A percentile compares a stretch with the other conserved stretches of the same genome.
Conservation (phyloP, 2,113 vertebrate species). For the Labrus mixtus region DNA sequence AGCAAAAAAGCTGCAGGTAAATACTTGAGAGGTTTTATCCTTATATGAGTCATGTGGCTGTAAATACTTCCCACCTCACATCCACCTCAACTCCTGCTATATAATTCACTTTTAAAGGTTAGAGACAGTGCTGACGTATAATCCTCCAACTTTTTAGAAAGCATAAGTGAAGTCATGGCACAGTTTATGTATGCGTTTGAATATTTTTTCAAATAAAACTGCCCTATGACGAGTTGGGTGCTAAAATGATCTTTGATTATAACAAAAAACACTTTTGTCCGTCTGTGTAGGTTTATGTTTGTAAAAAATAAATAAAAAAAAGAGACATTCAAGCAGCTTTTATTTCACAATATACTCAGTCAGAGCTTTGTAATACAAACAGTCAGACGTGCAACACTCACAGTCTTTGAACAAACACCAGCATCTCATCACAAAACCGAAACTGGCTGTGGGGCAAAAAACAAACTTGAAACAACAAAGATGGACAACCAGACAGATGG, state of each 20-base stretch:
- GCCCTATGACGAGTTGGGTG: background rate
- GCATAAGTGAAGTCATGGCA: background rate
- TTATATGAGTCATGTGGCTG: conserved; percentile 72
- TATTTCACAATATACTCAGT: conserved; percentile 10
- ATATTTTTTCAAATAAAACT: conserved; percentile 2
- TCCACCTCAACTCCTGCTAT: conserved; percentile 44
- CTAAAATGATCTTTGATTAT: background rate
- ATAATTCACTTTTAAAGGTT: conserved; percentile 28
- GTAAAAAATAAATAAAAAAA: no score
- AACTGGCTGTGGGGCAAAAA: conserved; percentile 59
- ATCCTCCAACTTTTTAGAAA: conserved; percentile 25
- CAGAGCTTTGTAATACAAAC: conserved; percentile 28
- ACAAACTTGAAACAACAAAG: conserved; percentile 59
- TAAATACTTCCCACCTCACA: conserved; percentile 73
- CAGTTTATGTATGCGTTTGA: background rate
- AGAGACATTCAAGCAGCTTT: conserved; percentile 6
- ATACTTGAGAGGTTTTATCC: conserved; percentile 71
- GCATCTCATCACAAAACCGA: conserved; percentile 47
- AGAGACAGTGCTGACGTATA: conserved; percentile 1
- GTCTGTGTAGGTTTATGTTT: background rate
- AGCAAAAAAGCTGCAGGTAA: conserved; percentile 78
- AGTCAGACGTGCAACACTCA: conserved; percentile 34
- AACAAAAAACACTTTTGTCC: background rate
- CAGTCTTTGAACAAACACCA: conserved; percentile 43
- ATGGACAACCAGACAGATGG: conserved; percentile 57